phyloP scores from a whole-genome alignment of 2,888 invertebrate genomes.

The Parascotia fuliginaria region DNA sequence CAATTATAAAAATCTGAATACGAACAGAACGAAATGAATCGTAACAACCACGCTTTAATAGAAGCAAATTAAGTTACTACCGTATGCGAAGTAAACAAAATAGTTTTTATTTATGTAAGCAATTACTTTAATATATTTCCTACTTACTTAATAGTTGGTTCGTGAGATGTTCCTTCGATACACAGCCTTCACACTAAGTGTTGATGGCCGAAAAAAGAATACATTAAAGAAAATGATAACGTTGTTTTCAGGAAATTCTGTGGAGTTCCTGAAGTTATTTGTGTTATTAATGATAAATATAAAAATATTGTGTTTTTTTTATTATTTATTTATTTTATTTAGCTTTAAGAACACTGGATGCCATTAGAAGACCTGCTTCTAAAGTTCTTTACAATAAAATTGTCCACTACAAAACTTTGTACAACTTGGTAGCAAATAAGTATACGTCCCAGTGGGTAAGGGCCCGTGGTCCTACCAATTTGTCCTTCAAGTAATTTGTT shows the following conservation, averaged over 20 bases:
- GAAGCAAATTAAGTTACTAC: constrained; percentile 21
- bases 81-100: constrained; percentile 26
- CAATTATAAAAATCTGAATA: no score
- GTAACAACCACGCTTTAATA: no score
- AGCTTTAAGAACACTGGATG: no score
- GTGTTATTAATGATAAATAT: neutral
- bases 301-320: no score
- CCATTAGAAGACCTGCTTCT: no score
- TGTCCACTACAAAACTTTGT: no score
- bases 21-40: no score
- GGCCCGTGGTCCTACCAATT: no score
- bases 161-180: constrained; percentile 33
- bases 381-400: no score
- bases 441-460: no score
- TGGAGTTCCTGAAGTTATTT: neutral
- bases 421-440: no score
- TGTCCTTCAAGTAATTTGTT: no score
- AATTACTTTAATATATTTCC: constrained; percentile 42
- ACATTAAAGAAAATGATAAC: constrained; percentile 1
- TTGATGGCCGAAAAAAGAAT: neutral
- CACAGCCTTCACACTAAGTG: constrained; percentile 32
- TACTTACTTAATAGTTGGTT: constrained; percentile 35
- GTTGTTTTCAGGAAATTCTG: neutral
- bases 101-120: constrained; percentile 27
- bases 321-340: neutral